A percentile compares a stretch with the other conserved stretches of the same genome.
Evolutionary conservation across 2,113 vertebrate species (phyloP).

Genomic region (Channa maculata): DNA sequence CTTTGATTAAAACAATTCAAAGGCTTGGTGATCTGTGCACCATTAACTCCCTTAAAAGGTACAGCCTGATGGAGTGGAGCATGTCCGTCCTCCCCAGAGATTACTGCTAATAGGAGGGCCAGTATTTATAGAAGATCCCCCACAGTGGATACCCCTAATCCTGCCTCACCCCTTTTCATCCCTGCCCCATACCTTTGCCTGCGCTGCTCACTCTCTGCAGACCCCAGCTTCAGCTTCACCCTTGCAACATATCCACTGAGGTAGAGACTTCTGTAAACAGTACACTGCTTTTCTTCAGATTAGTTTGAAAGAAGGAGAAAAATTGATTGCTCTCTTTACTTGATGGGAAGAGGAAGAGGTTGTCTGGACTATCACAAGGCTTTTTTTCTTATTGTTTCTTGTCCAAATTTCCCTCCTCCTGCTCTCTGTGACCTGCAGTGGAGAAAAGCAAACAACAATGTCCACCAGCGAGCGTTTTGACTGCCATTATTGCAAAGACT

Average conservation of each 20-base stretch:
- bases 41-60: constrained; percentile 84
- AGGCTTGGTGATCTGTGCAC: constrained; percentile 28
- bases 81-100: constrained; percentile 78
- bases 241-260: constrained; percentile 44
- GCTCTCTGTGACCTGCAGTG: constrained; percentile 57
- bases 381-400: constrained; percentile 20
- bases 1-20: constrained; percentile 19
- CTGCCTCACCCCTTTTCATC: constrained; percentile 69
- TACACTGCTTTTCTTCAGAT: constrained; percentile 17
- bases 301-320: constrained; percentile 12
- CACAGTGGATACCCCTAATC: constrained; percentile 79
- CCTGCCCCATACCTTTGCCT: constrained; percentile 45
- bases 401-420: constrained; percentile 10
- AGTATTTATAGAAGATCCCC: constrained; percentile 86
- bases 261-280: constrained; percentile 41
- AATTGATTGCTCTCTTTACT: constrained; percentile 18
- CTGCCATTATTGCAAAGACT: constrained; percentile 92
- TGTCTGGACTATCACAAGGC: constrained; percentile 24
- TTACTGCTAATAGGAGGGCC: constrained; percentile 80
- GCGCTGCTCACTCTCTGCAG: constrained; percentile 44
- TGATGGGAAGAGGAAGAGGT: constrained; percentile 23
- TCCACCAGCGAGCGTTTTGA: constrained; percentile 81
- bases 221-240: constrained; percentile 41
- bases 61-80: constrained; percentile 70
- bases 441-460: constrained; percentile 79